Base-by-base conservation (phyloP, 2,113 vertebrate species). In the Rhynchomys soricoides region DNA sequence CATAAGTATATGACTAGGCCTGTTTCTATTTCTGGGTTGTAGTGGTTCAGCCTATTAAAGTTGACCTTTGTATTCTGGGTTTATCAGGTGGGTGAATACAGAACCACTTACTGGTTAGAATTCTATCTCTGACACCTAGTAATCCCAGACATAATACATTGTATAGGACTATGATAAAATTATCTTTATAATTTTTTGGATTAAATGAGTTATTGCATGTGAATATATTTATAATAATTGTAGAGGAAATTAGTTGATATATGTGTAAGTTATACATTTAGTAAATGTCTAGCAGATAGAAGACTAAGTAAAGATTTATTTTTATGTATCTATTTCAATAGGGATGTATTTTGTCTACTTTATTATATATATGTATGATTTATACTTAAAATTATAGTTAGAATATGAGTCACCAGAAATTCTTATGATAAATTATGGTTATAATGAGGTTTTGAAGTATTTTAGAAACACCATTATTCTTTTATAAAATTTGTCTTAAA, bases 391-490 rank as follows among this genome's bases (percentile, higher is more conserved):
- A 92, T 59, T 96, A 62, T 82, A 26, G 6, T 68, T 95, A 82
- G 37, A 94, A 62, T 45, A 86, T 62, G 16, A 86, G 15, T 86
- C 34, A 74, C 85, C 34, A 48, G 85, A 95, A 90, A 93, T 70
- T 93, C 12, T 29, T 66, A 57, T 75, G 45, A 48, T n/a, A 95
- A 94, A 88, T 93, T 78, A 7, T 16, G 85, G 4, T 40, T 90
- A 16, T 89, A 70, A 48, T 85, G 50, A 90, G 37, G 74, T 62
- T 94, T 85, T n/a, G 10, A 92, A 90, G 13, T 94, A 85, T 88
- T 94, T 74, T 92, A 87, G 55, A 97, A 96, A 89, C 82, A 83
- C 19, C n/a, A 79, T 29, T 78, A 59, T 74, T 90, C 22, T 85
- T 89, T 74, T 48, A 90, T 83, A 87, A 59, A 1, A 10, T 73